Evolutionary conservation across 2,797 vertebrate species (phyloP), one percentile per base, ranked within the genome.

Genomic region (Oreochromis grahami): DNA sequence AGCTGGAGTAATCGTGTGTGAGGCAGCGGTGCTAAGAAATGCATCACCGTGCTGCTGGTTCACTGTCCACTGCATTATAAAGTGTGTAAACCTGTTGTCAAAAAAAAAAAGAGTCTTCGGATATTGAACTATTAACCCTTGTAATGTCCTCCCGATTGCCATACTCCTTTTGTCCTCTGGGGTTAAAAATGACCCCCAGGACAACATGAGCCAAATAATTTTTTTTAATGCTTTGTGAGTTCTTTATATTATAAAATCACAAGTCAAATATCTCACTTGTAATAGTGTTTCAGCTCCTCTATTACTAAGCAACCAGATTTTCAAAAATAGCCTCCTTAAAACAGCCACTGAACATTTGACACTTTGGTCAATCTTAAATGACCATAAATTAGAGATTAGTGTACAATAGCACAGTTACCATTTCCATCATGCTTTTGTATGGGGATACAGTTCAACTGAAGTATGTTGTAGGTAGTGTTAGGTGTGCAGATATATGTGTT

Each of bases 141-240:
- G 4, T 5, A 55, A 55, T 26, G 13, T 8, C 0, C 24, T 26
- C 52, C 52, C 26, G 12, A 55, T 0, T 0, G 7, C 52, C 24
- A 26, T 55, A 26, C 52, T 56, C 2, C 21, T 24, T 53, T 24
- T 53, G 52, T 53, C 52, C 52, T 24, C 21, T 53, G 52, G 52
- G 52, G 21, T 53, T 8, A 55, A 29, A 29, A 55, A 15, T 55
- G 2, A 29, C 7, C 53, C 7, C 3, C 24, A 56, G 24, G 53
- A 56, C 13, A 56, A 56, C 53, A 0, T 0, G 24, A 0, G 1
- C 26, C 55, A 58, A 58, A 58, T 32, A 2, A 9, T 0, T 10
- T 1, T 56, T 56, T 58, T 32, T 3, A 32, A 58, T 58, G 56
- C 29, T 34, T 58, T 34, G 15, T 19, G 56, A 41, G 60, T 24